These are phyloP conservation scores for Drosophila histrio DNA, from an alignment of 2,888 invertebrate species.

Conservation along the genomic window DNA sequence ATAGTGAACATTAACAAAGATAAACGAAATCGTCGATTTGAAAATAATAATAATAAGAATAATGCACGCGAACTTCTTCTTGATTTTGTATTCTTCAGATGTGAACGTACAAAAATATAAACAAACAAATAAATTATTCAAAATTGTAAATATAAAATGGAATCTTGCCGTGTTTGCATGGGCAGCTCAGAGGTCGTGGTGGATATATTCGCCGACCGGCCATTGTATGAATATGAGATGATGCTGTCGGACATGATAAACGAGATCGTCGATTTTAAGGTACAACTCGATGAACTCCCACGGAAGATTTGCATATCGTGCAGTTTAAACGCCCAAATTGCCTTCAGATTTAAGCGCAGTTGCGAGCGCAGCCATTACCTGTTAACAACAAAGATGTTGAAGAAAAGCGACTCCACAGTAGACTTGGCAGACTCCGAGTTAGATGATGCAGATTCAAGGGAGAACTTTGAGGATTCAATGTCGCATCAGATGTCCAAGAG, in stretches of 20 bases:
- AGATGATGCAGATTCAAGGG: background rate
- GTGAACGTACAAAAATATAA: background rate
- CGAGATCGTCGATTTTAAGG: conserved; percentile 11
- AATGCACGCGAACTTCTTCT: background rate
- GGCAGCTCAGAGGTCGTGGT: conserved; percentile 2
- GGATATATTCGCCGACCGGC: conserved; percentile 19
- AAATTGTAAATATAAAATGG: conserved; percentile 3
- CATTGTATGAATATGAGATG: background rate
- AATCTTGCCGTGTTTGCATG: conserved; percentile 35
- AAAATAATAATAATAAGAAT: too few relatives aligned
- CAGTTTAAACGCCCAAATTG: conserved; percentile 10
- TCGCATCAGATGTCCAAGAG: background rate
- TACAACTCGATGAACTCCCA: conserved; percentile 23
- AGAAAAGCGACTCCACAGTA: background rate
- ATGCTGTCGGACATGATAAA: conserved; percentile 32
- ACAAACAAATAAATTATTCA: background rate
- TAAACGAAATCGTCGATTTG: too few relatives aligned
- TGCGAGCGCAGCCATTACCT: conserved; percentile 11
- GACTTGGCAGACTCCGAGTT: background rate
- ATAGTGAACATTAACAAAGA: too few relatives aligned
- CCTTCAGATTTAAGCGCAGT: conserved; percentile 14
- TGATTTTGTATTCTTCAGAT: background rate
- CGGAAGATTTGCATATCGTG: conserved; percentile 33
- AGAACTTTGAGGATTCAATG: background rate
- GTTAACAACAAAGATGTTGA: conserved; percentile 4